A percentile compares a stretch with the other conserved stretches of the same genome.
These are phyloP conservation scores for Pteria penguin DNA, from an alignment of 2,888 invertebrate species.

Conservation along the genomic window DNA sequence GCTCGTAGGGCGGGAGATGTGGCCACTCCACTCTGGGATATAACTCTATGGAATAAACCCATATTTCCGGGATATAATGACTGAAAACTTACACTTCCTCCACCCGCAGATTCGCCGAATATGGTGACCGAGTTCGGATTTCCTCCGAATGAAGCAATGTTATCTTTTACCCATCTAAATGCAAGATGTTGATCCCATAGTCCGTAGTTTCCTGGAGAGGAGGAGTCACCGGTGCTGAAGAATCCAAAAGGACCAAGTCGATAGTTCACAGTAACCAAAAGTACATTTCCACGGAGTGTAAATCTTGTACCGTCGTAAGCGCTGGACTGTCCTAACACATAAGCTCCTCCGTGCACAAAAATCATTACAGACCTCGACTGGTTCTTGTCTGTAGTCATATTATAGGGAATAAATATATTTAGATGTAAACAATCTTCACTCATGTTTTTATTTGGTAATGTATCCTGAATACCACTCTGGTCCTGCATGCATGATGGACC, in stretches of 20 bases:
- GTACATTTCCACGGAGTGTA: slow-evolving; percentile 51
- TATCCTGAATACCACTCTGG: neutral
- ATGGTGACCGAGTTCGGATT: slow-evolving; percentile 49
- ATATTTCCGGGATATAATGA: slow-evolving; percentile 47
- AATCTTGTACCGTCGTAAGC: slow-evolving; percentile 51
- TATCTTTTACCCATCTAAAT: slow-evolving; percentile 57
- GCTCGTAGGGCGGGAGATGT: slow-evolving; percentile 86
- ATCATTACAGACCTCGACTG: slow-evolving; percentile 54
- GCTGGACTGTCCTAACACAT: slow-evolving; percentile 47
- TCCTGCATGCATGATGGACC: slow-evolving; percentile 53
- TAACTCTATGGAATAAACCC: slow-evolving; percentile 54
- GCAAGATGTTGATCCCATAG: slow-evolving; percentile 59
- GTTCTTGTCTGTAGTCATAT: neutral
- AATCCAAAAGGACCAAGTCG: slow-evolving; percentile 60
- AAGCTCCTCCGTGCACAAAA: slow-evolving; percentile 63
- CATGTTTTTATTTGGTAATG: neutral
- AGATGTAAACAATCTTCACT: slow-evolving; percentile 62
- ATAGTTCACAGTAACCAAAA: slow-evolving; percentile 59
- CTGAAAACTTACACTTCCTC: slow-evolving; percentile 52
- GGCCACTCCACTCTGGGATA: slow-evolving; percentile 75
- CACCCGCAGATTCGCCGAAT: slow-evolving; percentile 62
- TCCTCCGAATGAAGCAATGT: slow-evolving; percentile 60
- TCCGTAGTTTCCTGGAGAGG: slow-evolving; percentile 55
- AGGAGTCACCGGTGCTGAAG: slow-evolving; percentile 49
- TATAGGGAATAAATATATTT: slow-evolving; percentile 54